Conservation (phyloP, 2,797 vertebrate genomes). For the Carduelis carduelis region DNA sequence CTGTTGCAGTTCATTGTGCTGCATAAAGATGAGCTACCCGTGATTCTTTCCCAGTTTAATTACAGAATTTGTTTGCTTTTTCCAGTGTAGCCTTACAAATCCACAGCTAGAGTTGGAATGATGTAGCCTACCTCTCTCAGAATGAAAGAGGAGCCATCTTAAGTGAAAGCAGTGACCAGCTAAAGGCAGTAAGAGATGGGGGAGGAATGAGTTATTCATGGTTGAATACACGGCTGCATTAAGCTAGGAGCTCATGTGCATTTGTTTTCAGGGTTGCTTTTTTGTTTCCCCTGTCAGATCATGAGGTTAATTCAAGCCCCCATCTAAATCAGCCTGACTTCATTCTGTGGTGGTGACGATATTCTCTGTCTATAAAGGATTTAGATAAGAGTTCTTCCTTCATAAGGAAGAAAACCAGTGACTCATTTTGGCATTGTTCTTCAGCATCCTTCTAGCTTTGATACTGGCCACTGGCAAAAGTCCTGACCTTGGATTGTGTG, state of each 20-base stretch:
- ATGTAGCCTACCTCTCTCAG: neutral
- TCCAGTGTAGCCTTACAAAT: neutral
- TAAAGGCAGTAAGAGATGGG: neutral
- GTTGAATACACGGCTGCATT: neutral
- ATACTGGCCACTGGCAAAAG: neutral
- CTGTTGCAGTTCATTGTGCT: neutral
- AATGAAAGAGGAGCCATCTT: neutral
- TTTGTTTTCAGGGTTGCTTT: neutral
- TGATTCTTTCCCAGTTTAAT: neutral
- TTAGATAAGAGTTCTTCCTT: neutral
- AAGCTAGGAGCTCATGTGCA: neutral
- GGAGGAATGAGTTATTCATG: neutral
- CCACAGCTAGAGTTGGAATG: neutral
- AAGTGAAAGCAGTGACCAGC: neutral
- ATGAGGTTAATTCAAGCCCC: neutral
- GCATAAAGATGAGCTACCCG: neutral
- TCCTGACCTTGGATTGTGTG: neutral
- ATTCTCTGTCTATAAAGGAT: neutral
- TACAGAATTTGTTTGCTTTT: neutral
- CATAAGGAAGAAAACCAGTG: neutral
- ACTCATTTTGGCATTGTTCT: neutral
- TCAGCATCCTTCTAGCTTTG: neutral
- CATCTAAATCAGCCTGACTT: neutral
- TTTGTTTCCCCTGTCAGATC: neutral
- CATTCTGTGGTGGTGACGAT: accelerated